phyloP scores from a whole-genome alignment of 2,888 invertebrate genomes.

The Nemurella pictetii region DNA sequence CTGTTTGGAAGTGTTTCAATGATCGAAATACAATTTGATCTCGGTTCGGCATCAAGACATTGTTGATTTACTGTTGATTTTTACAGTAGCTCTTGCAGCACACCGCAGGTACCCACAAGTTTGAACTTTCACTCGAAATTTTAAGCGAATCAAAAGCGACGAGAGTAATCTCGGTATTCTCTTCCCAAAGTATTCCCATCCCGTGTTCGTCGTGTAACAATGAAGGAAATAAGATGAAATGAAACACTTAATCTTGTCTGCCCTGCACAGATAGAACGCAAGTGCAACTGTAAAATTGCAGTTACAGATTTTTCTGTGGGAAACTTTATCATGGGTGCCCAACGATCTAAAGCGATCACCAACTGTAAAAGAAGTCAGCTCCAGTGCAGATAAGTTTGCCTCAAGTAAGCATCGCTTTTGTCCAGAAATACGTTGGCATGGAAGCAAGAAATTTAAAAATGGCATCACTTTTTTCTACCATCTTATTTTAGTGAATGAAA shows the following conservation, averaged over 20 bases:
- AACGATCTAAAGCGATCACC: background rate
- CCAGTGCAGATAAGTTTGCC: background rate
- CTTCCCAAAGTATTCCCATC: background rate
- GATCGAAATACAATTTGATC: too few relatives aligned
- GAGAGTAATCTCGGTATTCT: background rate
- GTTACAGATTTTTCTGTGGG: background rate
- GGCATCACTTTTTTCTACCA: background rate
- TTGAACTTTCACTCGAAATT: background rate
- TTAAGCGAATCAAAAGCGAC: background rate
- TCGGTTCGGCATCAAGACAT: too few relatives aligned
- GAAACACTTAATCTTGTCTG: background rate
- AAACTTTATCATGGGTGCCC: background rate
- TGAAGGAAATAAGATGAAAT: background rate
- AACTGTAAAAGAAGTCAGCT: background rate
- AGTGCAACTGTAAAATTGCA: constrained; percentile 5
- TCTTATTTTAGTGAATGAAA: background rate
- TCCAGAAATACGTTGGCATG: background rate
- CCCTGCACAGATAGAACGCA: background rate
- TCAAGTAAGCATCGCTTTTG: background rate
- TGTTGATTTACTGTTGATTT: too few relatives aligned
- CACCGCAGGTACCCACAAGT: too few relatives aligned
- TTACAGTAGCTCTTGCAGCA: too few relatives aligned
- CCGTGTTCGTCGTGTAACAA: background rate
- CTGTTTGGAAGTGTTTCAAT: too few relatives aligned
- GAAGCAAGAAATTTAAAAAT: background rate